phyloP scores from a whole-genome alignment of 2,888 invertebrate genomes.

The Lottia gigantea region DNA sequence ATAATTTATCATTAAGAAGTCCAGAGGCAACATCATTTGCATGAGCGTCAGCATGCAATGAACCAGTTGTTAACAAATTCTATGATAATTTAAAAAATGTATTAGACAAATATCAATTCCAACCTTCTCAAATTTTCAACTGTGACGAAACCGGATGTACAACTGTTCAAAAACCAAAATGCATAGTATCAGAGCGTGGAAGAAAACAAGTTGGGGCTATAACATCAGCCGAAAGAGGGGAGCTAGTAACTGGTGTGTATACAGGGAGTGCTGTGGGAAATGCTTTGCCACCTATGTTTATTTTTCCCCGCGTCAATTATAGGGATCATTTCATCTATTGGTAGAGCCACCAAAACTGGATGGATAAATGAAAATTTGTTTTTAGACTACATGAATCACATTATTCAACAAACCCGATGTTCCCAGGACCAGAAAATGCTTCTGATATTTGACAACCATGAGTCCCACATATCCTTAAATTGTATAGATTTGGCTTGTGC shows the following conservation, averaged over 20 bases:
- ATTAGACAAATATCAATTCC: slow-evolving; percentile 15
- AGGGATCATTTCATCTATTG: neutral
- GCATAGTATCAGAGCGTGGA: slow-evolving; percentile 13
- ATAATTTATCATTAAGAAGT: slow-evolving; percentile 14
- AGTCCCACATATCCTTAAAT: slow-evolving; percentile 20
- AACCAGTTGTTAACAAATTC: slow-evolving; percentile 12
- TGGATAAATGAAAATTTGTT: neutral
- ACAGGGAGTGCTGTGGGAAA: slow-evolving; percentile 20
- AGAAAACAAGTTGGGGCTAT: slow-evolving; percentile 20
- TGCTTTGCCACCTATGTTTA: slow-evolving; percentile 25
- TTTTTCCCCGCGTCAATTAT: too few relatives aligned
- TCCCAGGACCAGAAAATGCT: slow-evolving; percentile 21
- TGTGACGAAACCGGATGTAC: slow-evolving; percentile 19
- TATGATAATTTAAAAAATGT: slow-evolving; percentile 22
- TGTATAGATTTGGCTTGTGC: slow-evolving; percentile 23
- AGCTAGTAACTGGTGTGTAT: slow-evolving; percentile 12
- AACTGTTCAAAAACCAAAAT: slow-evolving; percentile 12
- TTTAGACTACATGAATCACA: slow-evolving; percentile 19
- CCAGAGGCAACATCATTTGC: slow-evolving; percentile 20
- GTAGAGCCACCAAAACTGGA: neutral
- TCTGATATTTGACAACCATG: slow-evolving; percentile 27
- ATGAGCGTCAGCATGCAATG: slow-evolving; percentile 19
- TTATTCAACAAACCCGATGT: slow-evolving; percentile 15
- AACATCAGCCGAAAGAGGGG: slow-evolving; percentile 24
- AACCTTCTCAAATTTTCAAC: slow-evolving; percentile 20